These are phyloP conservation scores for Drosophila nigricruria DNA, from an alignment of 2,888 invertebrate species.

Conservation along the genomic window DNA sequence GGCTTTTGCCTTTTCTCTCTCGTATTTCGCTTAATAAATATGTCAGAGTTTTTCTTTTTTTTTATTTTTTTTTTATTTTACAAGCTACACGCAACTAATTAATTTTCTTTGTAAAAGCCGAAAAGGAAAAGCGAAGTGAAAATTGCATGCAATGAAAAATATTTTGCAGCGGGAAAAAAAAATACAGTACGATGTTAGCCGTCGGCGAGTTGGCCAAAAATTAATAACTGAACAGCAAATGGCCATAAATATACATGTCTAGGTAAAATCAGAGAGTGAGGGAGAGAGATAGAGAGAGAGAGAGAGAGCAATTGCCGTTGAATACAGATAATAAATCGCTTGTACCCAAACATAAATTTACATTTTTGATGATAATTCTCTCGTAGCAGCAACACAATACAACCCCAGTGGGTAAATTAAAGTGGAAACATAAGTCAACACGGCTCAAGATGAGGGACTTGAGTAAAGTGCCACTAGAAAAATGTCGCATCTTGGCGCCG, in stretches of 20 bases:
- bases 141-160: conserved; percentile 35
- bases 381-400: neutral
- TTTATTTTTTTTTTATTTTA: neutral
- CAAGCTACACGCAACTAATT: conserved; percentile 14
- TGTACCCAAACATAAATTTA: conserved; percentile 74
- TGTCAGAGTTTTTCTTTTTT: neutral
- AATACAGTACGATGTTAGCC: conserved; percentile 14
- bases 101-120: conserved; percentile 25
- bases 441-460: conserved; percentile 19
- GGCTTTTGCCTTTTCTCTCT: neutral
- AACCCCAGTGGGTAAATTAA: conserved; percentile 43
- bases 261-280: neutral
- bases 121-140: conserved; percentile 37
- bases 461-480: conserved; percentile 10
- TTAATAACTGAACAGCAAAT: conserved; percentile 65
- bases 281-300: conserved; percentile 10
- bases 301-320: conserved; percentile 6
- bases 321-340: conserved; percentile 68
- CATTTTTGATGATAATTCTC: conserved; percentile 77
- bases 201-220: conserved; percentile 46
- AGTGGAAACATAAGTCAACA: conserved; percentile 57
- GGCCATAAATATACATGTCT: conserved; percentile 60
- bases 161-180: conserved; percentile 28
- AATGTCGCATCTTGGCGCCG: conserved; percentile 10
- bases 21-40: neutral